Conservation (phyloP, 2,797 vertebrate species). For the Rhabdophis nuchalis region DNA sequence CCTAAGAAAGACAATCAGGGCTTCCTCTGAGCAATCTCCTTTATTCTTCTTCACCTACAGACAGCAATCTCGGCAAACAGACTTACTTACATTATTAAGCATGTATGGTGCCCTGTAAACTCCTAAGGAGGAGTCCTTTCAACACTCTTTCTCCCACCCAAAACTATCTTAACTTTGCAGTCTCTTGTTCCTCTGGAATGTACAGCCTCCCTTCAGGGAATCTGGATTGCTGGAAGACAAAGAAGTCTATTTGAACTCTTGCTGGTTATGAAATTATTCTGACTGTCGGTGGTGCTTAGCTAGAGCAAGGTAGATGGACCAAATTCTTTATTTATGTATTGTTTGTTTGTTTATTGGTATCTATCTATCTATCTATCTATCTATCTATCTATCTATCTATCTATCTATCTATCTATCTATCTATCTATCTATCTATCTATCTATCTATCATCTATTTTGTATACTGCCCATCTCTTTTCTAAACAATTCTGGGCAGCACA, state of each 20-base stretch:
- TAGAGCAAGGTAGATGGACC: not conserved
- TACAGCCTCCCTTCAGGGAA: no score
- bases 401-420: no score
- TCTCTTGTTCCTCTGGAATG: not conserved
- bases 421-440: no score
- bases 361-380: no score
- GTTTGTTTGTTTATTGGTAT: no score
- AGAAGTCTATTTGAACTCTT: not conserved
- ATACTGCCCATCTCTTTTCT: not conserved
- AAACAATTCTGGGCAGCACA: not conserved
- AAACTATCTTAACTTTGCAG: not conserved
- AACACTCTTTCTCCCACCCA: not conserved
- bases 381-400: no score
- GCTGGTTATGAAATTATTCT: not conserved
- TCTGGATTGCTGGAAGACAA: not conserved
- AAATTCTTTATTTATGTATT: no score
- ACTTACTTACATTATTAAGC: not conserved
- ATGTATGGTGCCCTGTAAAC: not conserved
- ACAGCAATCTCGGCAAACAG: not conserved
- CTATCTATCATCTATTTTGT: no score
- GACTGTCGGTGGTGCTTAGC: not conserved
- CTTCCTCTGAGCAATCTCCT: not conserved
- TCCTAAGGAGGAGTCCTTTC: not conserved
- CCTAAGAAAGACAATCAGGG: not conserved
- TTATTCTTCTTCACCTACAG: not conserved